Percentiles rank a stretch among this genome's conserved stretches.
Conservation (phyloP, 1,140 invertebrate genomes). For the Aleiodes sp. region DNA sequence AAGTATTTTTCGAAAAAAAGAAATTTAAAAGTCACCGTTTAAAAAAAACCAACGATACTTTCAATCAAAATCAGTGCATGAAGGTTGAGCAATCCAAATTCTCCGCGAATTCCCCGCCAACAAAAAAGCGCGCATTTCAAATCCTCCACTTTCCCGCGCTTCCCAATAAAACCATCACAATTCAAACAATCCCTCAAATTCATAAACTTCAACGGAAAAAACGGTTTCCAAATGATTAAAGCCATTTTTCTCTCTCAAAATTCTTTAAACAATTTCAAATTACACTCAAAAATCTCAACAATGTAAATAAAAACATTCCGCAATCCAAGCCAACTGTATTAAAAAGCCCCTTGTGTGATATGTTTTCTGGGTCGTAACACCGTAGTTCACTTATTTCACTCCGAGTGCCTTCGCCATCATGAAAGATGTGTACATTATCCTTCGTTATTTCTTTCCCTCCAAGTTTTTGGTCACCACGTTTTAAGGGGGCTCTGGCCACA, state of each 20-base stretch:
- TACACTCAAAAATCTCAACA: not conserved
- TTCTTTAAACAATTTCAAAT: not conserved
- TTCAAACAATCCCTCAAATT: no score
- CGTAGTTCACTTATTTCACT: not conserved
- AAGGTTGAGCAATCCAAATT: no score
- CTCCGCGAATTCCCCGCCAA: no score
- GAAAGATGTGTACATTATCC: conserved; percentile 8
- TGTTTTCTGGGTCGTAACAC: not conserved
- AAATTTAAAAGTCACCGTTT: no score
- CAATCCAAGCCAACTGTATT: no score
- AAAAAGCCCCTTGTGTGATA: not conserved
- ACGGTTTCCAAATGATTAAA: not conserved
- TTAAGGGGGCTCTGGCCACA: not conserved
- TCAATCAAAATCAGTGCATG: no score
- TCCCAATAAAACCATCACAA: no score
- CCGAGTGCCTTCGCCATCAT: not conserved
- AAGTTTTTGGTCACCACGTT: not conserved
- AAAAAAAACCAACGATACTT: no score
- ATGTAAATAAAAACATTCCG: not conserved
- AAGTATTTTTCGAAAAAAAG: no score
- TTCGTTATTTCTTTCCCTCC: not conserved
- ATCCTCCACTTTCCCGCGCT: no score
- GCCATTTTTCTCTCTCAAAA: not conserved
- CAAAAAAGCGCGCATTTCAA: no score
- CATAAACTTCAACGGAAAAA: not conserved